Evolutionary conservation across 2,797 vertebrate genomes (phyloP), one percentile per base, ranked within the genome.

Genomic region (Manis pentadactyla): DNA sequence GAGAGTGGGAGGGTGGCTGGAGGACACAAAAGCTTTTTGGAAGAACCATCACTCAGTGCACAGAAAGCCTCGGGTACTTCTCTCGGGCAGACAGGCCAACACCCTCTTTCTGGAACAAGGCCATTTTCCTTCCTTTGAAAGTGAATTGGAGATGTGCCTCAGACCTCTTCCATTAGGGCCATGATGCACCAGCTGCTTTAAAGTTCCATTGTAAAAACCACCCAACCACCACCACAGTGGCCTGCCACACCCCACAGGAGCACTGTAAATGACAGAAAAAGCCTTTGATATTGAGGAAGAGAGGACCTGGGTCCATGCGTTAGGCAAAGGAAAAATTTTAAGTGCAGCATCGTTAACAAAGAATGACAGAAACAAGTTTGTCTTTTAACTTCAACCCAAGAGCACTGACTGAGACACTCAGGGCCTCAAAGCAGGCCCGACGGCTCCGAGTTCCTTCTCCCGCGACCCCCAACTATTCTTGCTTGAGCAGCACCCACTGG

Each of bases 91-190:
- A 88, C 57, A 19, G 9, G 29, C 77, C 79, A 93, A 85, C 92
- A 73, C 90, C 87, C 77, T 96, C 66, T 94, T 46, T 94, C 87
- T 90, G 87, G 92, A 95, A 94, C 49, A 77, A 93, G 46, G 93
- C 94, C 94, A 93, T 75, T 79, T 75, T 71, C 85, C 53, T 89
- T 97, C 84, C 93, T 97, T 94, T 97, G 96, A 97, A 98, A 98
- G 93, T 51, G 49, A 98, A 97, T 94, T 94, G 85, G 84, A 96
- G 89, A 73, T 74, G 18, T 34, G 87, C 73, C 95, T 77, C 91
- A 77, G 78, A 97, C 83, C 82, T 96, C 94, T 98, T 94, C 94
- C 92, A 97, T 97, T 95, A 97, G 57, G 59, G 81, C 68, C 53
- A 55, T 88, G 95, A 96, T 96, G 93, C 97, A 95, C 92, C 93